These are phyloP conservation scores for Apostichopus parvimensis DNA, from an alignment of 35 echinoderm and acorn worm species.

Conservation along the genomic window DNA sequence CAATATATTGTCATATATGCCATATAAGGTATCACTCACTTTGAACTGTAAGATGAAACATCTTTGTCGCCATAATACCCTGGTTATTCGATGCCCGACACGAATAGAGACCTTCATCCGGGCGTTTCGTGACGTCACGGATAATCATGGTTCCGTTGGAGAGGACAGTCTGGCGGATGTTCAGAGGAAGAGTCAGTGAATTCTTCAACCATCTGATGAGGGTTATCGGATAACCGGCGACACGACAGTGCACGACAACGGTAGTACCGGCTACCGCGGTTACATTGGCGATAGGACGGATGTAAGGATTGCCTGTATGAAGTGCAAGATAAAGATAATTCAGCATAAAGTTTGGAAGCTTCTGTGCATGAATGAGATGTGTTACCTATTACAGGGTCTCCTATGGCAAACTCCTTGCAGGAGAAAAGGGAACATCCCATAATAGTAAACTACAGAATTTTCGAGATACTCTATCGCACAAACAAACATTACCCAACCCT, in stretches of 20 bases:
- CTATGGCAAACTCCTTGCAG: no score
- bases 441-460: no score
- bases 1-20: no score
- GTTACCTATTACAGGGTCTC: no score
- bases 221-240: constrained; percentile 87
- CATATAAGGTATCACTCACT: constrained; percentile 35
- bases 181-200: constrained; percentile 55
- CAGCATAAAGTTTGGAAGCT: no score
- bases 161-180: constrained; percentile 68
- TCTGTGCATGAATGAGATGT: no score
- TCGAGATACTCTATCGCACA: no score
- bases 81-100: constrained; percentile 68
- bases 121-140: constrained; percentile 50
- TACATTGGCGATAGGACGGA: constrained; percentile 74
- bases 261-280: constrained; percentile 72
- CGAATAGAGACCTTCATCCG: constrained; percentile 79
- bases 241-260: constrained; percentile 71
- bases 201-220: constrained; percentile 83
- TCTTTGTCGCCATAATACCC: constrained; percentile 33
- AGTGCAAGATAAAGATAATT: neutral
- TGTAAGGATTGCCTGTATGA: constrained; percentile 70
- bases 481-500: no score
- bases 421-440: no score
- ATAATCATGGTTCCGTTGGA: constrained; percentile 85
- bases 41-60: constrained; percentile 64